These are phyloP conservation scores for Phrynocephalus guinanensis DNA, from an alignment of 2,797 vertebrate genomes.

Conservation along the genomic window DNA sequence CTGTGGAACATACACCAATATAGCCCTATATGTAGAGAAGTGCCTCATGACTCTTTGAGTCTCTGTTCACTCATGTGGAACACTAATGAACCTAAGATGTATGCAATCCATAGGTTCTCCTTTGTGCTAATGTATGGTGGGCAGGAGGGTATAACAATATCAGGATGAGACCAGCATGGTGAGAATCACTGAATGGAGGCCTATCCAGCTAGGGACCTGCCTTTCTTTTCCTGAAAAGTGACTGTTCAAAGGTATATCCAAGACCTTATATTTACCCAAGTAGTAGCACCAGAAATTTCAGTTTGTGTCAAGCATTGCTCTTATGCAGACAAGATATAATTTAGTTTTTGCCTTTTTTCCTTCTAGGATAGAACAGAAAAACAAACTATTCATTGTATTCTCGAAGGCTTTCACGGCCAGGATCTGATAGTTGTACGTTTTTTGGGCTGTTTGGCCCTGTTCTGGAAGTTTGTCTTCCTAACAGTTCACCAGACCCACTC, in stretches of 20 bases:
- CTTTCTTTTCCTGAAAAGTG: background rate
- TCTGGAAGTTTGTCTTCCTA: too few species aligned
- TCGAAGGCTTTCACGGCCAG: too few species aligned
- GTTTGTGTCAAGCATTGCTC: background rate
- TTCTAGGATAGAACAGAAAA: too few species aligned
- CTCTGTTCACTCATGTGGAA: too few species aligned
- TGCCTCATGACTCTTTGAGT: too few species aligned
- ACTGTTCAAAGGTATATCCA: background rate
- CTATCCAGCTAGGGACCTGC: background rate
- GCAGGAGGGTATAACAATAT: too few species aligned
- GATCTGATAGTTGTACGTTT: too few species aligned
- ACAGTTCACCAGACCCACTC: too few species aligned
- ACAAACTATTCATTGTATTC: too few species aligned
- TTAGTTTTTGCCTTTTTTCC: too few species aligned
- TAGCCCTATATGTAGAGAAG: background rate
- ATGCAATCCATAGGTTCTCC: background rate
- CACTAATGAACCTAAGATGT: background rate
- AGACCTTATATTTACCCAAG: background rate
- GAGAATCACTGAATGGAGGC: slow-evolving; percentile 2
- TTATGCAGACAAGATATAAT: too few species aligned
- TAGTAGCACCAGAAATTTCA: background rate
- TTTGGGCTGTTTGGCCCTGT: too few species aligned
- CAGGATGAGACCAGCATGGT: background rate
- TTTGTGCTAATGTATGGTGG: background rate
- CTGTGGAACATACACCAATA: background rate